Evolutionary conservation across 2,113 vertebrate species (phyloP), one percentile per base, ranked within the genome.

Genomic region (Pteronura brasiliensis): DNA sequence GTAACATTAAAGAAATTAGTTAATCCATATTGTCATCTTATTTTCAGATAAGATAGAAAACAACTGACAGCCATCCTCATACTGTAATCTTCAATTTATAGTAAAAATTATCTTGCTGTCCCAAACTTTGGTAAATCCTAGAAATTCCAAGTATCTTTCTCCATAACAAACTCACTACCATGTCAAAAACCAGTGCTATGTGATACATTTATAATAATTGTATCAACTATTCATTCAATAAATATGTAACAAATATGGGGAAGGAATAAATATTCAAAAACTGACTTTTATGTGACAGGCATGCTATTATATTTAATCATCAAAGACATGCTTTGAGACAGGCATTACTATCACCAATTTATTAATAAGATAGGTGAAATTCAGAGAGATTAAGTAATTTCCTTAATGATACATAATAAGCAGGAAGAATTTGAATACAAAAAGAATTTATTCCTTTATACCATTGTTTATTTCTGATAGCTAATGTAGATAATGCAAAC

Each of bases 351-450:
- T 79, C n/a, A 67, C 31, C 20, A 69, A 89, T 72, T 89, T 76
- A 42, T 93, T 82, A 93, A 82, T 69, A 81, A 90, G 25, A 83
- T 4, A 57, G 3, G 2, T 27, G 2, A 71, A 95, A 93, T 79
- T 87, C 79, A 63, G n/a, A 82, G 25, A 59, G 15, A 52, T 92
- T 94, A 88, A 96, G 80, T 72, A 18, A 86, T 72, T 65, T 92
- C 8, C n/a, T 94, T 72, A 44, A 67, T 72, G 21, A 52, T 21
- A 57, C 4, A 82, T 6, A 87, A 25, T 61, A 52, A 80, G 0
- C 7, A 72, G 7, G 15, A 82, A 85, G 20, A 77, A 87, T 74
- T 47, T 65, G 25, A 42, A 63, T 42, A 8, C 1, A 39, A 47
- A 94, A 81, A 81, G 63, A 42, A 67, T 82, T 31, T 23, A 69